Conservation (phyloP, 2,888 invertebrate genomes). For the Spicauda simplicius region DNA sequence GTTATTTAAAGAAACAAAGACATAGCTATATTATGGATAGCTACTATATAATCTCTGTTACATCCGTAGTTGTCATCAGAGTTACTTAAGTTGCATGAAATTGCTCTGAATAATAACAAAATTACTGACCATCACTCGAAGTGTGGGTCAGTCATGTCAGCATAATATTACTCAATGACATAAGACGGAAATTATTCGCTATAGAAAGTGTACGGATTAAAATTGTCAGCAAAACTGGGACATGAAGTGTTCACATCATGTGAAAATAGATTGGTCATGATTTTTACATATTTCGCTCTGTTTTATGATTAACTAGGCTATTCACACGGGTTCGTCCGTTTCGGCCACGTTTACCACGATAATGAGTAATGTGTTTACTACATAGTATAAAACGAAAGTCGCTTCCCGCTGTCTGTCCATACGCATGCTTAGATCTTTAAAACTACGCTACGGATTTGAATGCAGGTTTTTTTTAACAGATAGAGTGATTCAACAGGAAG, state of each 20-base stretch:
- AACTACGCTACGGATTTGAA: no score
- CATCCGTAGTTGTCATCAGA: neutral
- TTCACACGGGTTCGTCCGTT: no score
- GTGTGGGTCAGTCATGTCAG: conserved; percentile 12
- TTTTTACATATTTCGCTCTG: neutral
- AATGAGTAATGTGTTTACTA: no score
- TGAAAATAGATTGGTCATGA: neutral
- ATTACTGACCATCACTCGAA: neutral
- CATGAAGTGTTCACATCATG: neutral
- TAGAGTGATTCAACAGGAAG: no score
- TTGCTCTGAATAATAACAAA: neutral
- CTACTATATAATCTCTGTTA: neutral
- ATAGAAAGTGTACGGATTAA: conserved; percentile 23
- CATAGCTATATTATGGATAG: no score
- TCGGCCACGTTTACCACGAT: no score
- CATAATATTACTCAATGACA: conserved; percentile 13
- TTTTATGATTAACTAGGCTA: neutral
- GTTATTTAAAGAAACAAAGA: no score
- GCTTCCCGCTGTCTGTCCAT: no score
- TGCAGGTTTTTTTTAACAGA: no score
- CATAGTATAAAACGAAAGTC: no score
- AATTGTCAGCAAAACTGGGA: conserved; percentile 7
- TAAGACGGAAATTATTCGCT: conserved; percentile 16
- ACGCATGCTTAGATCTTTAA: no score
- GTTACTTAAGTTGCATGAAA: neutral